Evolutionary conservation across 2,888 invertebrate genomes (phyloP), one percentile per base, ranked within the genome.

Genomic region (Rhorus exstirpatorius): DNA sequence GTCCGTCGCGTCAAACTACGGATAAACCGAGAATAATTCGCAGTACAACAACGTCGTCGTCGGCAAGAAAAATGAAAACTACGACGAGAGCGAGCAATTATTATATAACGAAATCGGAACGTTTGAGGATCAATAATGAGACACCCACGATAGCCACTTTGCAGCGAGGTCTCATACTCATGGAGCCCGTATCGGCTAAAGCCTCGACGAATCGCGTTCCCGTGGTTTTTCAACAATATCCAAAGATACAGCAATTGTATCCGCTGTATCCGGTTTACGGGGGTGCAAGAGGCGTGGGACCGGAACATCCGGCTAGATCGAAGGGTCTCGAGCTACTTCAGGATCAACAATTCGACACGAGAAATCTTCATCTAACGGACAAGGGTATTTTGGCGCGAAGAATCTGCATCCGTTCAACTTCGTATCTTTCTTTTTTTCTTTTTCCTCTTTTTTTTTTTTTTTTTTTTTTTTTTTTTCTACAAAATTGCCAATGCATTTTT

Each of bases 191-290:
- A 0, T 90, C 93, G 0, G 90, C 91, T 3, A 91, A 93, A 83
- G 87, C 92, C n/a, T 88, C 89, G 35, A 90, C 90, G 70, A 91
- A 91, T 83, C 95, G 95, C 91, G 95, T 96, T 92, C 96, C 96
- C 19, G 95, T 94, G 87, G 94, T 96, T 76, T 96, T 96, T 93
- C 96, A 96, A 91, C 95, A 95, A 88, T 96, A 96, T 91, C 95
- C 95, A 86, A 96, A 96, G 94, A 96, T 96, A 85, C 96, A 96
- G 91, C 95, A 96, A 88, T 96, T 97, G 86, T 97, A 96, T 92
- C 97, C 97, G 2, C 79, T 91, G 24, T 91, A 90, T 80, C 91
- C 91, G 17, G 88, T 92, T 51, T 92, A 91, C 76, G 89, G 88
- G n/a, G 91, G 91, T 0, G 90, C 89, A 1, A 85, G 91, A 7